Percentiles rank a stretch among this genome's conserved stretches.
Conservation (phyloP, 2,113 vertebrate genomes). For the Halcyon senegalensis region DNA sequence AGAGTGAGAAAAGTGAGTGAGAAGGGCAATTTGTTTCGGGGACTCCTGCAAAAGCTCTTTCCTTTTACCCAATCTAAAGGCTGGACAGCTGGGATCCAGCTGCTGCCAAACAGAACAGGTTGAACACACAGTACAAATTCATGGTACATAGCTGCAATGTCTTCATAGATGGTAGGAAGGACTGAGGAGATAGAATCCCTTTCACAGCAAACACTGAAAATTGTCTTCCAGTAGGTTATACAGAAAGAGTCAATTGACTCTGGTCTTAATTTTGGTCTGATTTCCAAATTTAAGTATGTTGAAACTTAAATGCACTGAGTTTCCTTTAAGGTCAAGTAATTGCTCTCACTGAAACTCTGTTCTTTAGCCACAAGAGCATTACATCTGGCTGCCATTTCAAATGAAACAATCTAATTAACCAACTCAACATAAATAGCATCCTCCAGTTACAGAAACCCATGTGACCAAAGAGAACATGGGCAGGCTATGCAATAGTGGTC, state of each 20-base stretch:
- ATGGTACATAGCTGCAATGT: background rate
- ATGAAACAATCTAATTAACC: background rate
- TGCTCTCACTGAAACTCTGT: background rate
- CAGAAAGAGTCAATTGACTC: background rate
- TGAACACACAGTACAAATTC: background rate
- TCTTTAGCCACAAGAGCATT: background rate
- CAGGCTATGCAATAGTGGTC: background rate
- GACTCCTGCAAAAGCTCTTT: background rate
- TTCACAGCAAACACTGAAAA: background rate
- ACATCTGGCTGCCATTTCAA: background rate
- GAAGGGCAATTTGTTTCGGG: background rate
- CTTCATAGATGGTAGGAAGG: background rate
- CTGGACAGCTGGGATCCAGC: background rate
- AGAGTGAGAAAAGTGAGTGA: background rate
- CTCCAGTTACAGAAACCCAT: background rate
- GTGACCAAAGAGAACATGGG: background rate
- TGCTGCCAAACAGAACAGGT: background rate
- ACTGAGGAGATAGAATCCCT: background rate
- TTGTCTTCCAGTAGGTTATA: background rate
- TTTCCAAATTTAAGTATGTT: background rate
- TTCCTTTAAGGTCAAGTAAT: background rate
- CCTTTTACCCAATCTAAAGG: background rate
- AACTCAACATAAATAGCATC: background rate
- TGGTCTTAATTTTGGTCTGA: background rate
- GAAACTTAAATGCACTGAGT: background rate